Evolutionary conservation across 2,888 invertebrate species (phyloP).

Genomic region (Nymphalis polychloros): DNA sequence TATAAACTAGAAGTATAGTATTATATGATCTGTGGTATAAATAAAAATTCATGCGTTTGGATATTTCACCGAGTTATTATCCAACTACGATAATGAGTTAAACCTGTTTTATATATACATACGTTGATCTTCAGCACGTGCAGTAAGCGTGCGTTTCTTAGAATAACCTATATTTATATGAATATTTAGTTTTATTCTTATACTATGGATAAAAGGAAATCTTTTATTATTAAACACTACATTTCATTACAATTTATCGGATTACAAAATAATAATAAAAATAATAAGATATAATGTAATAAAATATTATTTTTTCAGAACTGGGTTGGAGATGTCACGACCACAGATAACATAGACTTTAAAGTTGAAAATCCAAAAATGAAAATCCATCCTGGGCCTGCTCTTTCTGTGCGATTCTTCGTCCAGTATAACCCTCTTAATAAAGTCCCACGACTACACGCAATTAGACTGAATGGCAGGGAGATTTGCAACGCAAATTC

Average conservation of each 20-base stretch:
- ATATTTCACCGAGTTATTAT: too few relatives aligned
- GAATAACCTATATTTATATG: not conserved
- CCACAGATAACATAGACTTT: slow-evolving; percentile 81
- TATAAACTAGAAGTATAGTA: too few relatives aligned
- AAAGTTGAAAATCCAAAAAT: slow-evolving; percentile 82
- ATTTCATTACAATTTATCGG: too few relatives aligned
- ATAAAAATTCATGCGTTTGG: too few relatives aligned
- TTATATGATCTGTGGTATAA: too few relatives aligned
- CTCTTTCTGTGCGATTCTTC: slow-evolving; percentile 81
- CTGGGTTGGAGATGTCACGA: slow-evolving; percentile 82
- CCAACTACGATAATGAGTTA: too few relatives aligned
- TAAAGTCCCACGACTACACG: slow-evolving; percentile 72
- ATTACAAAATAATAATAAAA: too few relatives aligned
- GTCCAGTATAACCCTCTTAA: slow-evolving; percentile 79
- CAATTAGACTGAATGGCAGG: slow-evolving; percentile 81
- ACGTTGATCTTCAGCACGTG: not conserved
- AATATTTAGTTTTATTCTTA: not conserved
- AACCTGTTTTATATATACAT: not conserved
- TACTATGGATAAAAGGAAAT: too few relatives aligned
- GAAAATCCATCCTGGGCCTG: slow-evolving; percentile 80
- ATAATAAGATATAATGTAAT: too few relatives aligned
- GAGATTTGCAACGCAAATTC: slow-evolving; percentile 79
- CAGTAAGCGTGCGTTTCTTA: not conserved
- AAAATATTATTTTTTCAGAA: slow-evolving; percentile 59
- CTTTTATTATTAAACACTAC: too few relatives aligned